Base-by-base conservation (phyloP, 1,140 invertebrate species). In the Metopolophium dirhodum region DNA sequence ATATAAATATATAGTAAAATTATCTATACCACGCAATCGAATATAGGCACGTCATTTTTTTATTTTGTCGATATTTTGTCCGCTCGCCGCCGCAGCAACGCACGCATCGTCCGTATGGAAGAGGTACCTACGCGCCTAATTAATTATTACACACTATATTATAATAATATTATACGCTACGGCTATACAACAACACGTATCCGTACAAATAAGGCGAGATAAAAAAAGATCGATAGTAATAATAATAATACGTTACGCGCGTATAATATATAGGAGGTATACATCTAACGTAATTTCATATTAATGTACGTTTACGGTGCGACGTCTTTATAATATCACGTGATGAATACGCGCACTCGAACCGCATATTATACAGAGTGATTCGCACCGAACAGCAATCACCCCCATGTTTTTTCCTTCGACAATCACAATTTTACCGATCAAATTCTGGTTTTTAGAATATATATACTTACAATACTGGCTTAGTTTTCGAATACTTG, bases 321-420 rank as follows among this genome's bases (percentile, higher is more conserved):
- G 61, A 77, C n/a, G 61, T 77, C 61, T 68, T 68, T 77, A 77
- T 77, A 77, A 77, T 77, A 77, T 77, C 61, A 77, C 61, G 61
- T 77, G 61, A 77, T 77, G n/a, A 77, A 30, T 68, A 68, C 1
- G n/a, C 61, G n/a, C 30, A 61, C 57, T 61, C 57, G 57, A 61
- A 61, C 30, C 11, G 9, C 57, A 61, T 61, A 61, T 30, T 61
- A 61, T 61, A 61, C 57, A 61, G 57, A 61, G 30, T 61, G 57
- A 61, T 61, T 61, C 57, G 11, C 30, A 51, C 18, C 45, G 4
- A 41, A 41, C 41, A 41, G 41, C 41, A 41, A 41, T 41, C 41
- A 41, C 41, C 41, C 41, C 41, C 41, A 41, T 41, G 3, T 41
- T 41, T 37, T 41, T 41, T 41, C 41, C 41, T 41, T 41, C 41